A percentile compares a stretch with the other conserved stretches of the same genome.
phyloP scores from a whole-genome alignment of 2,113 vertebrate species.

The Fregetta grallaria region DNA sequence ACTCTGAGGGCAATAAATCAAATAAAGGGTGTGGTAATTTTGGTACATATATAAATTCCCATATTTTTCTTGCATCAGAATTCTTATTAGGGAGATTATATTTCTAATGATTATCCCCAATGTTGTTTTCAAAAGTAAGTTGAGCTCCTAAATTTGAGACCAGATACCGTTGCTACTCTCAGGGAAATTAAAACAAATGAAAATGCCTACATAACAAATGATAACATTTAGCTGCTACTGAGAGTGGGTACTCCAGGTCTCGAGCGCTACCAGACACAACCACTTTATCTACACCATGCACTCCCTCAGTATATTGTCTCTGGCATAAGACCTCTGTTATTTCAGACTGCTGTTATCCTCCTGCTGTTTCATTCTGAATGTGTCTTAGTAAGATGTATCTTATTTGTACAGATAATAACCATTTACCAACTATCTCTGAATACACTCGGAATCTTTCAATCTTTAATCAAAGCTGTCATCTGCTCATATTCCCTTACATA shows the following conservation, averaged over 20 bases:
- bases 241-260: not conserved
- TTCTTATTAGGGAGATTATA: not conserved
- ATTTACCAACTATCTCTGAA: not conserved
- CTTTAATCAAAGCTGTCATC: not conserved
- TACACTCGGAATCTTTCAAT: not conserved
- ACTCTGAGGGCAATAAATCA: not conserved
- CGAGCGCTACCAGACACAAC: not conserved
- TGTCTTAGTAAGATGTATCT: not conserved
- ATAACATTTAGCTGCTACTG: not conserved
- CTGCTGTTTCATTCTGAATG: not conserved
- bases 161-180: not conserved
- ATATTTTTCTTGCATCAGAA: not conserved
- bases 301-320: not conserved
- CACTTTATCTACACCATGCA: not conserved
- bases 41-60: not conserved
- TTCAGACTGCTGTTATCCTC: not conserved
- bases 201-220: not conserved
- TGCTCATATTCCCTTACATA: not conserved
- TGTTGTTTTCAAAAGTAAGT: not conserved
- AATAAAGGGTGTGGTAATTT: not conserved
- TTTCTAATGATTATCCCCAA: not conserved
- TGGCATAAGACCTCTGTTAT: not conserved
- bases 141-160: not conserved
- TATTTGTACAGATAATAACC: not conserved
- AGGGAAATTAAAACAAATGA: not conserved